A percentile compares a stretch with the other conserved stretches of the same genome.
Conservation (phyloP, 1,140 invertebrate genomes). For the Aethina tumida region DNA sequence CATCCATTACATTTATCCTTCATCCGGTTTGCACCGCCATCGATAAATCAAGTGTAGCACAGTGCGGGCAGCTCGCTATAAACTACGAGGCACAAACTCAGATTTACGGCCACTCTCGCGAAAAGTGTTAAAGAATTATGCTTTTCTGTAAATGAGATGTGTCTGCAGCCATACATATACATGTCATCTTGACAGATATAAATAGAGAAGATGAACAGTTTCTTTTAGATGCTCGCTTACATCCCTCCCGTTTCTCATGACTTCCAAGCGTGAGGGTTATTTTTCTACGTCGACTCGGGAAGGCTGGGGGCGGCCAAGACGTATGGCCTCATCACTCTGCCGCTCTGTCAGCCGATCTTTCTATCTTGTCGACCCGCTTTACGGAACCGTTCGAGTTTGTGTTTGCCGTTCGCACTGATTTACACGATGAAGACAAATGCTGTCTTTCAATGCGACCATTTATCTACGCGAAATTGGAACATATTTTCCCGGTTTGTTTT, state of each 20-base stretch:
- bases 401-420: conserved; percentile 31
- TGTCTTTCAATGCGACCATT: conserved; percentile 18
- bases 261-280: conserved; percentile 27
- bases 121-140: conserved; percentile 31
- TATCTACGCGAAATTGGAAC: conserved; percentile 18
- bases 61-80: conserved; percentile 17
- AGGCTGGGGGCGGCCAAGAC: conserved; percentile 25
- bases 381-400: conserved; percentile 28
- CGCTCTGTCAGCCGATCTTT: conserved; percentile 30
- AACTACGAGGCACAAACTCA: conserved; percentile 25
- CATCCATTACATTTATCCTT: no score
- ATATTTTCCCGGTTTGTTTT: conserved; percentile 14
- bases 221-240: conserved; percentile 28
- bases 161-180: conserved; percentile 30
- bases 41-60: conserved; percentile 23
- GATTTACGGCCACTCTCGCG: conserved; percentile 30
- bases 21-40: conserved; percentile 12
- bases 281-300: conserved; percentile 22
- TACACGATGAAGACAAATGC: conserved; percentile 22
- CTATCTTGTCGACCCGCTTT: conserved; percentile 26
- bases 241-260: conserved; percentile 24
- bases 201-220: conserved; percentile 32
- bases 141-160: conserved; percentile 30
- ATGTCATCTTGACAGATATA: conserved; percentile 31
- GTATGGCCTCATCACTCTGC: conserved; percentile 31